A percentile compares a stretch with the other conserved stretches of the same genome.
phyloP scores from a whole-genome alignment of 2,888 invertebrate species.

The Entomobrya multifasciata region DNA sequence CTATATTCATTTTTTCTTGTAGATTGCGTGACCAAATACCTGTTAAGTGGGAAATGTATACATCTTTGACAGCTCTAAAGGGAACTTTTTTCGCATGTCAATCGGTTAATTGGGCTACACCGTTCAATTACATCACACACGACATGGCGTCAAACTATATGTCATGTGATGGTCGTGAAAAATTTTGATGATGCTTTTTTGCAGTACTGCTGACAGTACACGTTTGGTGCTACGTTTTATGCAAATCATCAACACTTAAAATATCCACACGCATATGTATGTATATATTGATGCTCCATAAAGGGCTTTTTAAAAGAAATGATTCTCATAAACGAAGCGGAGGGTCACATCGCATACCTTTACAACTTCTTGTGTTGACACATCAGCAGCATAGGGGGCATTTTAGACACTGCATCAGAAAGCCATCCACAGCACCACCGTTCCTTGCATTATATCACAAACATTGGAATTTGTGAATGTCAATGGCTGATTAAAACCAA shows the following conservation, averaged over 20 bases:
- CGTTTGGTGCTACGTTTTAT: not conserved
- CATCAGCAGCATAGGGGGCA: not conserved
- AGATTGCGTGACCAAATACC: slow-evolving; percentile 62
- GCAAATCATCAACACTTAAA: not conserved
- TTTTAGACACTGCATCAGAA: not conserved
- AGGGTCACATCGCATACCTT: not conserved
- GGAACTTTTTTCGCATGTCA: slow-evolving; percentile 58
- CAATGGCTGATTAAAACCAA: slow-evolving; percentile 21
- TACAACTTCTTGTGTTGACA: not conserved
- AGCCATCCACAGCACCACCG: too few relatives aligned
- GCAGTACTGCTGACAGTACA: not conserved
- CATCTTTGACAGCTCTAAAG: not conserved
- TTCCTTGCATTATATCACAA: not conserved
- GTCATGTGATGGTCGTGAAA: slow-evolving; percentile 36
- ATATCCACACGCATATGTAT: not conserved
- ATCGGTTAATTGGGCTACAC: slow-evolving; percentile 58
- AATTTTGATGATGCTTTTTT: not conserved
- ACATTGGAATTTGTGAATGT: slow-evolving; percentile 36
- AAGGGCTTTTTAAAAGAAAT: too few relatives aligned
- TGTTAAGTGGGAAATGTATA: slow-evolving; percentile 38
- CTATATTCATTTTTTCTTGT: slow-evolving; percentile 46
- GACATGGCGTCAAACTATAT: slow-evolving; percentile 46
- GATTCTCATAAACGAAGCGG: too few relatives aligned
- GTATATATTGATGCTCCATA: too few relatives aligned
- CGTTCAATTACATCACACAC: slow-evolving; percentile 60